Evolutionary conservation across 2,888 invertebrate species (phyloP), one percentile per base, ranked within the genome.

Genomic region (Hirtodrosophila duncani): DNA sequence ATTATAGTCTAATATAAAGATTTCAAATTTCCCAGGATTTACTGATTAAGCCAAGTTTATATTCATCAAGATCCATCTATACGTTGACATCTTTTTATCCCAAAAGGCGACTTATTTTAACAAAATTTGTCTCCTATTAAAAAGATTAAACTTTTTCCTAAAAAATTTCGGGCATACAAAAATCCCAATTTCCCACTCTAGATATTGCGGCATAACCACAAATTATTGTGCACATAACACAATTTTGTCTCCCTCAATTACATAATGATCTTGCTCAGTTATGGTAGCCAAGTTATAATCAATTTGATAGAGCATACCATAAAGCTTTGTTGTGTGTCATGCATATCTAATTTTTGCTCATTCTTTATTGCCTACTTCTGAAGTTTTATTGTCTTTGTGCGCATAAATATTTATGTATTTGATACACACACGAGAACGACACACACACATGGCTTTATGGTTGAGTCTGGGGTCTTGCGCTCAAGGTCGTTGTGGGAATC

Each of bases 381-480:
- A 43, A 37, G 46, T 49, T 64, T 60, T 53, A 61, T 57, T 48
- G 37, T 21, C 42, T 55, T 31, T 11, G 24, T 29, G 31, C 27
- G 48, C 36, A 65, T 63, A 65, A 65, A 67, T 70, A 63, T 67
- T 67, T 67, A 63, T 63, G 45, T 42, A 46, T 45, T 49, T 46
- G n/a, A n/a, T n/a, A n/a, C n/a, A n/a, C 20, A 38, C 26, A 31
- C 27, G 13, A 14, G 38, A 26, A 30, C 14, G 39, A 27, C 2
- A 31, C 26, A 45, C 51, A 60, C 21, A 49, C 65, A 6, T 43
- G 45, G 6, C 36, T 7, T 21, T 36, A 34, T 21, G 30, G 9
- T 14, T 11, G 37, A 8, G 61, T 42, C 34, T 50, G 42, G 30
- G 33, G 34, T 16, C 34, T 53, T 37, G 18, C 27, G 49, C 33